These are phyloP conservation scores for Pomatostomus ruficeps DNA, from an alignment of 2,113 vertebrate genomes.

Conservation along the genomic window DNA sequence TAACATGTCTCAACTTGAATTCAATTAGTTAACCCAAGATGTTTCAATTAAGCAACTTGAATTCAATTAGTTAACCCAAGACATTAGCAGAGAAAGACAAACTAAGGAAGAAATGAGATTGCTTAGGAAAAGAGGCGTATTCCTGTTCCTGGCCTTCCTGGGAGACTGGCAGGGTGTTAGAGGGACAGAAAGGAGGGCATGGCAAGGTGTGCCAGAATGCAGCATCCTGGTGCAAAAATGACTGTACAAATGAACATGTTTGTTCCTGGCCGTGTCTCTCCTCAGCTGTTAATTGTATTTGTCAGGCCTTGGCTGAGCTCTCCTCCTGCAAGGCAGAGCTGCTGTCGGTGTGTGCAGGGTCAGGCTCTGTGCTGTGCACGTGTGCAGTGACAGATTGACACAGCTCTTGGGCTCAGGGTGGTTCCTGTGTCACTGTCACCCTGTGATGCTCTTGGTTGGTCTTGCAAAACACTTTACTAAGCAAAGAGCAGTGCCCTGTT, in stretches of 20 bases:
- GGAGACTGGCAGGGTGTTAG: neutral
- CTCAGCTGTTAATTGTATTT: neutral
- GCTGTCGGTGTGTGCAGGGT: neutral
- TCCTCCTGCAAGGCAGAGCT: neutral
- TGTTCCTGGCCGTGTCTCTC: neutral
- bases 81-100: neutral
- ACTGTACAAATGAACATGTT: neutral
- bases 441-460: neutral
- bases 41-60: constrained; percentile 67
- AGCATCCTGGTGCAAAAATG: neutral
- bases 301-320: neutral
- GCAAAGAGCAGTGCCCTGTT: neutral
- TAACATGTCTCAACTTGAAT: constrained; percentile 38
- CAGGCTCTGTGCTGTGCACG: neutral
- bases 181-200: neutral
- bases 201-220: neutral
- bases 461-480: neutral
- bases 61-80: constrained; percentile 67
- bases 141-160: neutral
- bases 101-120: constrained; percentile 11
- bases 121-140: neutral
- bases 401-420: neutral
- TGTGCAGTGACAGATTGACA: accelerated
- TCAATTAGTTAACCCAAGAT: constrained; percentile 65
- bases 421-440: neutral